These are phyloP conservation scores for Pao palembangensis DNA, from an alignment of 2,113 vertebrate genomes.

Conservation along the genomic window DNA sequence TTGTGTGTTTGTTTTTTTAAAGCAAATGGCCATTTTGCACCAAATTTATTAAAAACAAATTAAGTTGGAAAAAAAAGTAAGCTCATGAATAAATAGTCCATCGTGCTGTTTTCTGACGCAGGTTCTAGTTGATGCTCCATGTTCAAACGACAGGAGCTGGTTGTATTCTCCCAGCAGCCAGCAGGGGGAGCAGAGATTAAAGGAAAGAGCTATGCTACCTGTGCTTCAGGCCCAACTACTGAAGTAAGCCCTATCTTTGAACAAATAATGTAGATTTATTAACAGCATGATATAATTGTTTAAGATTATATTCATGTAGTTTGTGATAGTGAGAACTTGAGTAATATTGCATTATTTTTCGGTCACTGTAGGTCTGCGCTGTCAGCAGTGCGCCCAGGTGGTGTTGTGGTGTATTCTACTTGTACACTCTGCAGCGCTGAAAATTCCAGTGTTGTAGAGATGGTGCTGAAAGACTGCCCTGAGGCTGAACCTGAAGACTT, in stretches of 20 bases:
- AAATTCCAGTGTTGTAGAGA: conserved; percentile 82
- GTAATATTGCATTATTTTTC: background rate
- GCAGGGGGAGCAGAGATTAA: conserved; percentile 68
- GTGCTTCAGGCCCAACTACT: conserved; percentile 72
- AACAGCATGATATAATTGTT: too few species aligned
- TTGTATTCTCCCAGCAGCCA: conserved; percentile 75
- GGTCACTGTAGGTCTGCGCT: conserved; percentile 81
- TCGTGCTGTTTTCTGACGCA: conserved; percentile 30
- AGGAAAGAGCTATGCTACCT: conserved; percentile 65
- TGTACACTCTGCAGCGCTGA: conserved; percentile 90
- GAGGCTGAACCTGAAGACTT: conserved; percentile 78
- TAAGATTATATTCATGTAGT: too few species aligned
- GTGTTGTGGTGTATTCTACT: conserved; percentile 88
- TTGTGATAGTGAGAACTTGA: too few species aligned
- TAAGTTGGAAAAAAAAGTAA: too few species aligned
- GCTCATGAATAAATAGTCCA: background rate
- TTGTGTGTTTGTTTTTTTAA: background rate
- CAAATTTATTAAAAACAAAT: too few species aligned
- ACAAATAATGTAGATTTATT: too few species aligned
- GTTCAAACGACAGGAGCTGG: conserved; percentile 97
- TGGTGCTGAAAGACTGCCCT: conserved; percentile 74
- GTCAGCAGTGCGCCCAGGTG: conserved; percentile 84
- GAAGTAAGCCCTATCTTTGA: conserved; percentile 40
- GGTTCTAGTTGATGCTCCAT: conserved; percentile 83
- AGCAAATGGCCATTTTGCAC: background rate